Percentiles rank a stretch among this genome's conserved stretches.
Conservation (phyloP, 1,140 invertebrate species). For the Tetraneura akinire region DNA sequence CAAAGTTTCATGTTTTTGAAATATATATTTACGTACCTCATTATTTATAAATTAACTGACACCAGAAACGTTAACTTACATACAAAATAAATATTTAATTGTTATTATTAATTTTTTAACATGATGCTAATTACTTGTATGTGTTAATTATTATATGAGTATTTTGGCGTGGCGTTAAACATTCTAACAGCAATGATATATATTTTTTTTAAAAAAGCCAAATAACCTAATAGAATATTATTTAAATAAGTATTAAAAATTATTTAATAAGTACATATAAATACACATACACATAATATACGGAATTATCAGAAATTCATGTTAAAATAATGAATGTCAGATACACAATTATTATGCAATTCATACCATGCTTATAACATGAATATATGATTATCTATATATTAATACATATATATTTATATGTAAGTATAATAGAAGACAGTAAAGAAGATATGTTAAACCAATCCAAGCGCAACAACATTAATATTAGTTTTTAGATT, state of each 20-base stretch:
- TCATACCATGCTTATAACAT: too few relatives aligned
- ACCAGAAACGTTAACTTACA: conserved; percentile 41
- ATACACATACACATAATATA: neutral
- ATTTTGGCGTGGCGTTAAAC: conserved; percentile 49
- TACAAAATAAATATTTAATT: neutral
- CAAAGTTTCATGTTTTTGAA: neutral
- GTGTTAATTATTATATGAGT: conserved; percentile 51
- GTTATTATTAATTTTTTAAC: conserved; percentile 21
- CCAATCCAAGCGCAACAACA: conserved; percentile 49
- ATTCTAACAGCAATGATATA: conserved; percentile 48
- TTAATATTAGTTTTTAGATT: conserved; percentile 47
- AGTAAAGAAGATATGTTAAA: conserved; percentile 50
- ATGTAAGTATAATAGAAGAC: conserved; percentile 10
- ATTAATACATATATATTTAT: conserved; percentile 5
- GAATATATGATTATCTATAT: neutral
- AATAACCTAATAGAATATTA: conserved; percentile 42
- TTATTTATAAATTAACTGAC: conserved; percentile 40
- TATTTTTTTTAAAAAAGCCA: conserved; percentile 19
- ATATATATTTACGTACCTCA: neutral
- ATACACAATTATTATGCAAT: too few relatives aligned
- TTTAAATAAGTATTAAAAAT: conserved; percentile 42
- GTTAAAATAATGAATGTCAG: neutral
- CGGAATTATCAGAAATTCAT: neutral
- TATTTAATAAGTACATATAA: neutral
- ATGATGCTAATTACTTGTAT: conserved; percentile 46